Base-by-base conservation (phyloP, 2,888 invertebrate genomes). In the Linyphia triangularis region DNA sequence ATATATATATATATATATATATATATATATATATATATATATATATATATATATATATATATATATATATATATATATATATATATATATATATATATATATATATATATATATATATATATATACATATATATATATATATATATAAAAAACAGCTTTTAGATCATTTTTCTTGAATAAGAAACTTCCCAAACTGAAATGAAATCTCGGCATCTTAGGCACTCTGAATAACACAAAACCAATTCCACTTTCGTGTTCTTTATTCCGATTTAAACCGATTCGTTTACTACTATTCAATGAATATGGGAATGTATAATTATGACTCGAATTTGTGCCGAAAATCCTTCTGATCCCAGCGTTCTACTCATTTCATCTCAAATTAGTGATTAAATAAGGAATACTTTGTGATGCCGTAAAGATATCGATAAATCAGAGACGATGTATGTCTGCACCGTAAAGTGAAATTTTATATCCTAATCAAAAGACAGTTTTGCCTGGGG, bases 381-480 rank as follows among this genome's bases (percentile, higher is more conserved):
- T 43, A 43, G 43, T 16, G 43, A 43, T 43, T 43, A 43, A 16
- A 43, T 43, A 43, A 9, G 43, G 16, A 43, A 43, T 13, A 16
- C 43, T 43, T 16, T 10, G n/a, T n/a, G n/a, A n/a, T n/a, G n/a
- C 51, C 72, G 33, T 77, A 61, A 77, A 77, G 16, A 59, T 63
- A 77, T 37, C 75, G 75, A 61, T 61, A 63, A 33, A 37, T 24
- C 37, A 16, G 24, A n/a, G 40, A 61, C 37, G 75, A 77, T 78
- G 43, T 78, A 65, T 70, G 70, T 70, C 40, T 10, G 61, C 70
- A 61, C 77, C 73, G 40, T 61, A 28, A 70, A 70, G 37, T 69
- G 30, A 26, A 75, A 75, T 75, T 84, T 73, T 67, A 65, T 67
- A 75, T 73, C 73, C 24, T 84, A 75, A 84, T 84, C 75, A 75